phyloP scores from a whole-genome alignment of 1,140 invertebrate species.

The Hycleus cichorii region DNA sequence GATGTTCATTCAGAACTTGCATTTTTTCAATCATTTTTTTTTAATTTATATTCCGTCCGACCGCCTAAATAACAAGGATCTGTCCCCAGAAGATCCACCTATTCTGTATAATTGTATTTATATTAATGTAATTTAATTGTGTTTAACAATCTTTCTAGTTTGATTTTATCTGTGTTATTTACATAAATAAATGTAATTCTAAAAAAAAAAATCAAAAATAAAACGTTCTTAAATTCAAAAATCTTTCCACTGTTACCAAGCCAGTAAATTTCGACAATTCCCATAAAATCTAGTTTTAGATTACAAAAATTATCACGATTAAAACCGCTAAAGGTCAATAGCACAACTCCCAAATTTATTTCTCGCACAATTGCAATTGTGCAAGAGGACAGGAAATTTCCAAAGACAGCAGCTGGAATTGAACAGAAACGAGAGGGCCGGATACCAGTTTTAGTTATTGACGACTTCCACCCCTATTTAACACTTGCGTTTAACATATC shows the following conservation, averaged over 20 bases:
- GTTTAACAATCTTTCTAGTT: constrained; percentile 1
- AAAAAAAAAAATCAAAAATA: constrained; percentile 8
- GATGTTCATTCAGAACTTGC: neutral
- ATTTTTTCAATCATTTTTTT: neutral
- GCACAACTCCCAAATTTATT: neutral
- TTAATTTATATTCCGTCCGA: constrained; percentile 27
- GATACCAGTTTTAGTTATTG: constrained; percentile 16
- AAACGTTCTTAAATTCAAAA: constrained; percentile 3
- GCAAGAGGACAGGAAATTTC: neutral
- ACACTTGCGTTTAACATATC: constrained; percentile 8
- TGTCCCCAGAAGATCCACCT: constrained; percentile 1
- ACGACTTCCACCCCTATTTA: constrained; percentile 18
- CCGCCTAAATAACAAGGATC: neutral
- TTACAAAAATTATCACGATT: too few relatives aligned
- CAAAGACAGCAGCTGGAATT: constrained; percentile 12
- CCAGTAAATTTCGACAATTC: neutral
- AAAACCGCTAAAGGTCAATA: neutral
- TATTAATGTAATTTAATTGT: constrained; percentile 15
- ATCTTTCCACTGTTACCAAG: neutral
- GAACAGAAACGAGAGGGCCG: constrained; percentile 1
- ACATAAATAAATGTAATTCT: constrained; percentile 14
- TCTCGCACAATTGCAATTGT: too few relatives aligned
- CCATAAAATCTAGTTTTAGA: too few relatives aligned
- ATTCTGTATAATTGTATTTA: constrained; percentile 18
- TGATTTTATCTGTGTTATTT: constrained; percentile 7